These are phyloP conservation scores for Thryonomys swinderianus DNA, from an alignment of 2,113 vertebrate species.

Conservation along the genomic window DNA sequence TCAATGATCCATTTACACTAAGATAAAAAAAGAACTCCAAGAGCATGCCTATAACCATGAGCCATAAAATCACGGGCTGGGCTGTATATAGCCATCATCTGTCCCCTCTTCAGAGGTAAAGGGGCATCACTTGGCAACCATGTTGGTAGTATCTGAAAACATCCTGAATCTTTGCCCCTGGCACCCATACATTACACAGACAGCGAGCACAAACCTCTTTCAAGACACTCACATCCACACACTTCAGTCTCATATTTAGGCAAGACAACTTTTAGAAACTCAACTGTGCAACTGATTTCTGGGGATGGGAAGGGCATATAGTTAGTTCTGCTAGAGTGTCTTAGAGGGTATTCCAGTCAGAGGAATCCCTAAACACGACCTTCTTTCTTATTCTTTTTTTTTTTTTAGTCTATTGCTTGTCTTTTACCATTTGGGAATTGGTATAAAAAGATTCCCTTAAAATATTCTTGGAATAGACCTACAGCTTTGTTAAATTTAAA, in stretches of 20 bases:
- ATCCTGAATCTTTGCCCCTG: neutral
- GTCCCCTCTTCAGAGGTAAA: neutral
- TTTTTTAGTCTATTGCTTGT: neutral
- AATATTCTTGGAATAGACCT: constrained; percentile 20
- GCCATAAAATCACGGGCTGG: neutral
- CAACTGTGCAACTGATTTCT: neutral
- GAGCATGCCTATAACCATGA: neutral
- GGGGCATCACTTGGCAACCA: neutral
- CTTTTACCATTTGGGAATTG: constrained; percentile 30
- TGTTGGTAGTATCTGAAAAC: neutral
- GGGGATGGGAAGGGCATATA: neutral
- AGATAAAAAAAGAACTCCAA: constrained; percentile 27
- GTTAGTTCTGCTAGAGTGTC: neutral
- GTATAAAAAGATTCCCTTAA: constrained; percentile 62
- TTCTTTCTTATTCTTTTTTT: neutral
- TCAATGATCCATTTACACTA: constrained; percentile 56
- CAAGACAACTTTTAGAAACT: neutral
- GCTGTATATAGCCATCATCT: neutral
- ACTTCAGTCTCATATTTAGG: neutral
- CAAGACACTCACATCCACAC: neutral
- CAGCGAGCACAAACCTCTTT: neutral
- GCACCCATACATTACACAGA: neutral
- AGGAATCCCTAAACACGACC: neutral
- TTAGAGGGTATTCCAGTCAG: neutral
- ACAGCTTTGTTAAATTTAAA: neutral